A percentile compares a stretch with the other conserved stretches of the same genome.
Conservation (phyloP, 2,113 vertebrate species). For the Leptodactylus fuscus region DNA sequence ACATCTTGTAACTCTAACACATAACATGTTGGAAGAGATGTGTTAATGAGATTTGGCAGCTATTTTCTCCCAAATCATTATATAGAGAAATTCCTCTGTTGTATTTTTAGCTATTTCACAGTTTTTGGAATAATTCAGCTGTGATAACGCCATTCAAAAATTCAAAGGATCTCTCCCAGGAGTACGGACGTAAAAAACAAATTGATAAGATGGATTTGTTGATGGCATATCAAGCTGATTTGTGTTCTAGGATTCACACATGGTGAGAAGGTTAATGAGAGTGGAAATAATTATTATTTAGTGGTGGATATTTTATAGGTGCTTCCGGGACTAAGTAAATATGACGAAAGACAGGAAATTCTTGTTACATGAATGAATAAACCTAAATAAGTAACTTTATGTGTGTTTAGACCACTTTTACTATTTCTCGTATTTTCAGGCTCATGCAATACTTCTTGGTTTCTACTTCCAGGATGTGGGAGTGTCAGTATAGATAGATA, state of each 20-base stretch:
- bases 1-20: constrained; percentile 34
- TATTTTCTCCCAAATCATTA: constrained; percentile 1
- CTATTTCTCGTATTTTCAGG: too few relatives aligned
- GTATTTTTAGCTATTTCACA: constrained; percentile 31
- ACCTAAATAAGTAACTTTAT: too few relatives aligned
- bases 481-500: too few relatives aligned
- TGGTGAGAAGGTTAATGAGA: background rate
- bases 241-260: background rate
- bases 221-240: background rate
- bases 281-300: too few relatives aligned
- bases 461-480: too few relatives aligned
- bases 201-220: background rate
- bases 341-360: too few relatives aligned
- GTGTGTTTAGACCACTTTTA: too few relatives aligned
- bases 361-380: too few relatives aligned
- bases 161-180: background rate
- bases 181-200: background rate
- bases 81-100: background rate
- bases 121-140: background rate
- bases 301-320: too few relatives aligned
- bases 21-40: background rate
- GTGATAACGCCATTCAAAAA: constrained; percentile 1
- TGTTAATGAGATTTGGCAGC: constrained; percentile 50
- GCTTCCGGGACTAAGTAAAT: too few relatives aligned
- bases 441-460: too few relatives aligned